phyloP scores from a whole-genome alignment of 2,113 vertebrate species.

The Xenopus laevis region DNA sequence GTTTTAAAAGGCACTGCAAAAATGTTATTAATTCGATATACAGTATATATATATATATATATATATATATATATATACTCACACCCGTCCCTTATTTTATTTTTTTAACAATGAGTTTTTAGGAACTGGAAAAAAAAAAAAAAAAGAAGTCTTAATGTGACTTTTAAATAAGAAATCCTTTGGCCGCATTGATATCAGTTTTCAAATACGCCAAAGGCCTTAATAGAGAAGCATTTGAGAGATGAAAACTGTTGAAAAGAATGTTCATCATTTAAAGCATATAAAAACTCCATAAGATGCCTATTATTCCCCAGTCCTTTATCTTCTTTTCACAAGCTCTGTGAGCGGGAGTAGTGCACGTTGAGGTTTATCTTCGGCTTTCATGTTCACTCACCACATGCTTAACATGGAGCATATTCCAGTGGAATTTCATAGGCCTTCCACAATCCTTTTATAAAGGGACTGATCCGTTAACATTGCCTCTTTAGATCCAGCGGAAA shows the following conservation, averaged over 20 bases:
- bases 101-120: constrained; percentile 52
- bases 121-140: neutral
- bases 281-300: constrained; percentile 63
- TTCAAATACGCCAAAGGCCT: constrained; percentile 28
- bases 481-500: constrained; percentile 68
- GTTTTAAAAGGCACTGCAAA: neutral
- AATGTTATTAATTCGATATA: constrained; percentile 22
- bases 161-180: constrained; percentile 31
- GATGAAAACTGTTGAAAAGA: constrained; percentile 54
- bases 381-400: constrained; percentile 69
- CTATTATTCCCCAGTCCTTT: constrained; percentile 63
- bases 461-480: constrained; percentile 73
- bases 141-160: constrained; percentile 17
- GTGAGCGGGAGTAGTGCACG: constrained; percentile 60
- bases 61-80: neutral
- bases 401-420: constrained; percentile 66
- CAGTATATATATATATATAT: constrained; percentile 22
- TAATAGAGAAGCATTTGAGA: constrained; percentile 39
- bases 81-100: constrained; percentile 1
- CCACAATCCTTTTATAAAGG: constrained; percentile 70
- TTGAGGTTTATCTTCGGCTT: constrained; percentile 71
- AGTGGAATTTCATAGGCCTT: constrained; percentile 69
- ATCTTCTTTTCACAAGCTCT: constrained; percentile 66
- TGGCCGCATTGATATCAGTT: constrained; percentile 22
- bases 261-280: constrained; percentile 63